Conservation (phyloP, 2,113 vertebrate genomes). For the Ceuthmochares aereus region DNA sequence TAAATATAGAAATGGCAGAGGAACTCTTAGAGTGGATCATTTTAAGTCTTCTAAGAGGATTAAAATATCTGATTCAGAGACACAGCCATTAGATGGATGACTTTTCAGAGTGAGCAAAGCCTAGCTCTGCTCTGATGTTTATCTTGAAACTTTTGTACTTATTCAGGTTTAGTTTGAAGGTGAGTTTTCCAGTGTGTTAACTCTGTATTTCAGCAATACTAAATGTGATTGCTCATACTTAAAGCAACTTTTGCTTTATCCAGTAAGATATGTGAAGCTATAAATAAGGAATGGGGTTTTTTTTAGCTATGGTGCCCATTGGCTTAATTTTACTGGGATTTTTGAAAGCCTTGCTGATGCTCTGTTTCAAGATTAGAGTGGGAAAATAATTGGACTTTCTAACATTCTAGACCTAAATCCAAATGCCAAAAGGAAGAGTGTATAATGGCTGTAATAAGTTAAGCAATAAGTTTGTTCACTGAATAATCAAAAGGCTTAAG, state of each 20-base stretch:
- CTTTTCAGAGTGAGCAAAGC: constrained; percentile 2
- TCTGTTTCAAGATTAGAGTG: neutral
- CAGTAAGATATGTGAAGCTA: neutral
- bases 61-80: constrained; percentile 56
- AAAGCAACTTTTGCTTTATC: neutral
- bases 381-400: neutral
- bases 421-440: neutral
- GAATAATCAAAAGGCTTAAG: too few relatives aligned
- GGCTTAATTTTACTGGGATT: neutral
- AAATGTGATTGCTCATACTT: neutral
- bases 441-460: too few relatives aligned
- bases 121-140: constrained; percentile 29
- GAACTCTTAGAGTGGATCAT: constrained; percentile 30
- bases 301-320: neutral
- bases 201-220: neutral
- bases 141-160: constrained; percentile 3
- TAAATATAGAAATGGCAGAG: constrained; percentile 36
- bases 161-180: constrained; percentile 5
- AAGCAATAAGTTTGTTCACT: too few relatives aligned
- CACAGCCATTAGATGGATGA: constrained; percentile 1
- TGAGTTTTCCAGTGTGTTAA: neutral
- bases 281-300: constrained; percentile 13
- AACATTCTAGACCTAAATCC: neutral
- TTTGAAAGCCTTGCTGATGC: neutral
- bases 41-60: constrained; percentile 62